Base-by-base conservation (phyloP, 2,888 invertebrate species). In the Eilema caniola region DNA sequence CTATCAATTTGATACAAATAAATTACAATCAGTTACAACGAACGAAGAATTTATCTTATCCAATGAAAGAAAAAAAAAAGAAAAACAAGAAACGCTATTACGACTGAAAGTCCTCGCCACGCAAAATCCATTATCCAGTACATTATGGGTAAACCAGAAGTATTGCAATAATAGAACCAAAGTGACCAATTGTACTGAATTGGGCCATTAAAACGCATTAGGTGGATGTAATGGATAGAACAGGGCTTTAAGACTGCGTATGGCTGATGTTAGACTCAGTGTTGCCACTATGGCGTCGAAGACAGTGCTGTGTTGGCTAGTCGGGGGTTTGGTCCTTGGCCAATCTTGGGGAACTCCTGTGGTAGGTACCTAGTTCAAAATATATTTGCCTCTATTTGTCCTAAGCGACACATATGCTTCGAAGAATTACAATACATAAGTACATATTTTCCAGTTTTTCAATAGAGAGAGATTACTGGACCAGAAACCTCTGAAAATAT, bases 281-380 rank as follows among this genome's bases (percentile, higher is more conserved):
- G 25, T 28, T 4, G 11, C 63, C 68, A 66, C n/a, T 63, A 82
- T 82, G 82, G 41, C 68, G 66, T 66, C 66, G 12, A 24, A 73
- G 4, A 56, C 68, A 3, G 61, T 70, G 65, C 47, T 81, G 69
- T 81, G 74, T 31, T 83, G 76, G 67, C 60, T 84, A n/a, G 37
- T 83, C 62, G 72, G 78, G 41, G 74, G 70, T n/a, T 62, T 84
- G 61, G 62, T 81, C n/a, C 28, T 80, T 3, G 77, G 72, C 3
- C 71, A 31, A 28, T 75, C 67, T 4, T 72, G 74, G 66, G 69
- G 72, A 25, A 73, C 1, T 7, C 84, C 86, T 61, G 65, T 74
- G 70, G 87, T 88, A 73, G 78, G 83, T 75, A 53, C 53, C n/a
- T n/a, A 24, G 11, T 23, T 41, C 14, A 37, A 57, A 28, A 47